phyloP scores from a whole-genome alignment of 2,113 vertebrate species.

The Turdus rufiventris region DNA sequence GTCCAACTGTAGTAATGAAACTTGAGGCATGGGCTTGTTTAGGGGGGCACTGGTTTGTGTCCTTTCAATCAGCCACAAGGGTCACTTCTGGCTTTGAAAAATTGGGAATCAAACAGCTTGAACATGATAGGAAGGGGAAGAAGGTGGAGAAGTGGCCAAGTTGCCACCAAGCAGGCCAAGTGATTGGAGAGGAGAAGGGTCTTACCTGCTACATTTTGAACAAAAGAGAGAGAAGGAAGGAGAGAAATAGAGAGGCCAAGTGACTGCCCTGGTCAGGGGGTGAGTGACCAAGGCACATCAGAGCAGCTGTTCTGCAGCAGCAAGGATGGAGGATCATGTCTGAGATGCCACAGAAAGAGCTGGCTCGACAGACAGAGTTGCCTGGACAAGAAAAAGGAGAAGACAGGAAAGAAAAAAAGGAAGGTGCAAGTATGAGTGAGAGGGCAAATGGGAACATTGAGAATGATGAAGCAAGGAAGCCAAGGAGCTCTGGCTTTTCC shows the following conservation, averaged over 20 bases:
- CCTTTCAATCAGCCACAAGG: background rate
- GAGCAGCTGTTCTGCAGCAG: background rate
- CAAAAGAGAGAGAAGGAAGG: background rate
- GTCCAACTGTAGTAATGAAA: background rate
- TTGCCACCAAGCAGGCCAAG: background rate
- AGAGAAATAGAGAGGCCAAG: slow-evolving; percentile 9
- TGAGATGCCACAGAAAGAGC: background rate
- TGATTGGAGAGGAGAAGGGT: background rate
- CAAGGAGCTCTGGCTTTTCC: background rate
- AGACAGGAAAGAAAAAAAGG: slow-evolving; percentile 7
- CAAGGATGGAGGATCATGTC: background rate
- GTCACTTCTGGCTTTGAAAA: background rate
- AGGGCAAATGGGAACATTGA: background rate
- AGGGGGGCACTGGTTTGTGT: background rate
- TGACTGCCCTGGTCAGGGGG: background rate
- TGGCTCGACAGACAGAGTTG: background rate
- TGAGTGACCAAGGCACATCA: background rate
- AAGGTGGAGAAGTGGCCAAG: background rate
- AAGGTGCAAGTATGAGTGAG: background rate
- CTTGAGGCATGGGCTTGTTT: background rate
- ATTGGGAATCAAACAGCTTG: background rate
- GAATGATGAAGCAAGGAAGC: background rate
- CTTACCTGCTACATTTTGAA: slow-evolving; percentile 29
- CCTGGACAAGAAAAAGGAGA: slow-evolving; percentile 14
- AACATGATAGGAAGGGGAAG: background rate